Base-by-base conservation (phyloP, 2,888 invertebrate species). In the Lochmaea capreae region DNA sequence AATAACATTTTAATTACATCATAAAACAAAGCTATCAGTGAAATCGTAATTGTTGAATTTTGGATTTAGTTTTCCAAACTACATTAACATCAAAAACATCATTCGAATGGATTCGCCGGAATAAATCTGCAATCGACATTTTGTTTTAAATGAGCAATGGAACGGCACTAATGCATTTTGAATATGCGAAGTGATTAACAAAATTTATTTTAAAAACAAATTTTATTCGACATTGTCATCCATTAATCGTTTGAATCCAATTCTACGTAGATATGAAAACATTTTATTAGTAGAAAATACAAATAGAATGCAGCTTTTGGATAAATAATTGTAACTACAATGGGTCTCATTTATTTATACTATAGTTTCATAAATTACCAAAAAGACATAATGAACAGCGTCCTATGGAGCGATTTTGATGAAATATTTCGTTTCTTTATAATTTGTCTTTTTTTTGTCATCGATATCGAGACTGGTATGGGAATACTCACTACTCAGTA, bases 71-170 rank as follows among this genome's bases (percentile, higher is more conserved):
- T 54, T 54, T 54, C 18, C 54, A 54, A 54, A 54, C 16, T 16
- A 16, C 54, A 54, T 54, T 54, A 54, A 54, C 54, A 54, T 54
- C 54, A 54, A 54, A 54, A 54, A 54, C 54, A 54, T 18, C 16
- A 54, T n/a, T 54, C 16, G 16, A 54, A 54, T 54, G 16, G 16
- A 54, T 18, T 54, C 18, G 16, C 18, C 54, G 18, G 16, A 54
- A 54, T 54, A 54, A 54, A 54, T 54, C 54, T 54, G 54, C 18
- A 54, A 54, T 54, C 18, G 54, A 54, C 54, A 54, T 16, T 54
- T 54, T 54, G 10, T 54, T 54, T 54, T 10, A 3, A 54, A 54
- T 54, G 54, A 54, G 16, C 54, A 54, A 54, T 54, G 11, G 54
- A 54, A 54, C 54, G 16, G 18, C 16, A 54, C 54, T 16, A 54